These are phyloP conservation scores for Leptopilina myrica DNA, from an alignment of 2,888 invertebrate genomes.

Conservation along the genomic window DNA sequence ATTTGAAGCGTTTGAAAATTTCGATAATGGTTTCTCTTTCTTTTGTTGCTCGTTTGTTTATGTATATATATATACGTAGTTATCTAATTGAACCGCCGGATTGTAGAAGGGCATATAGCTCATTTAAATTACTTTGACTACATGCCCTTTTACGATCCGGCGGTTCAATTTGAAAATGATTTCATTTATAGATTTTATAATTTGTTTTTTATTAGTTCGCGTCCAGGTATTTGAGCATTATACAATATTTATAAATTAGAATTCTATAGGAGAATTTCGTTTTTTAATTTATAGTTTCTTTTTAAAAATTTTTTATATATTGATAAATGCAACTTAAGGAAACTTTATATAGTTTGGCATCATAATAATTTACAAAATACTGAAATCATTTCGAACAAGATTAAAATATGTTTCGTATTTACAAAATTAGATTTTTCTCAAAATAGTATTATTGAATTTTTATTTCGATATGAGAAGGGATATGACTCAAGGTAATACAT, in stretches of 20 bases:
- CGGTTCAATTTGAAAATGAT: background rate
- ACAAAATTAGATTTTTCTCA: slow-evolving; percentile 34
- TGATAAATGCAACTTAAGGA: background rate
- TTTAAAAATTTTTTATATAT: background rate
- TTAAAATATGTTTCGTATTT: slow-evolving; percentile 31
- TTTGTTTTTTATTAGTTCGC: background rate
- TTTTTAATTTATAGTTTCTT: background rate
- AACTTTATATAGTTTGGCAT: background rate
- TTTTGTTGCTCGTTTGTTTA: background rate
- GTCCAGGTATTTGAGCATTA: slow-evolving; percentile 22
- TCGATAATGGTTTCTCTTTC: background rate
- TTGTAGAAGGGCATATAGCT: too few relatives aligned
- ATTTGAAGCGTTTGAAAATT: background rate
- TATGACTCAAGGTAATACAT: slow-evolving; percentile 17
- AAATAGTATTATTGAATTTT: background rate
- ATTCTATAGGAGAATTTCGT: background rate
- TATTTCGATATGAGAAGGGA: slow-evolving; percentile 25
- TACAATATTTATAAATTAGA: slow-evolving; percentile 16
- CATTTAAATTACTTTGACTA: too few relatives aligned
- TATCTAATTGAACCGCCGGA: background rate
- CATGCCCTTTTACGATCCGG: too few relatives aligned
- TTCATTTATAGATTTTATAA: background rate
- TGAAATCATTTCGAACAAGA: slow-evolving; percentile 30
- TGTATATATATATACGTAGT: background rate
- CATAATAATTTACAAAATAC: slow-evolving; percentile 1